These are phyloP conservation scores for Arenaria interpres DNA, from an alignment of 2,113 vertebrate genomes.

Conservation along the genomic window DNA sequence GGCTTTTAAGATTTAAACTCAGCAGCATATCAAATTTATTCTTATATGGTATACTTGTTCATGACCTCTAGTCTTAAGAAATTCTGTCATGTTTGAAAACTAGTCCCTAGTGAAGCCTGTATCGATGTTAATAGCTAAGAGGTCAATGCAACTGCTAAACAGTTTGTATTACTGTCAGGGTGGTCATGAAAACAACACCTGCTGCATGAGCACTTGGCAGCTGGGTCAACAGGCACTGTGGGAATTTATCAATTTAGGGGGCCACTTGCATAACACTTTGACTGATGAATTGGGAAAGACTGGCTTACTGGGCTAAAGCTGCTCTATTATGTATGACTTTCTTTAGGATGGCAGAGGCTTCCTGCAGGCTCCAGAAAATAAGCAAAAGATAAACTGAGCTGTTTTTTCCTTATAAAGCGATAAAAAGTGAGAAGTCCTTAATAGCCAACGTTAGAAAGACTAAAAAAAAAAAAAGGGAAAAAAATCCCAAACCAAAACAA, in stretches of 20 bases:
- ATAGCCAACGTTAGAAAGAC: slow-evolving; percentile 28
- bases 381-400: slow-evolving; percentile 62
- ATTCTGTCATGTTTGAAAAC: slow-evolving; percentile 83
- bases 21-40: slow-evolving; percentile 77
- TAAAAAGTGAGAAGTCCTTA: slow-evolving; percentile 47
- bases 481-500: slow-evolving; percentile 53
- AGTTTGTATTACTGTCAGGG: slow-evolving; percentile 98
- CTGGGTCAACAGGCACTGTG: slow-evolving; percentile 99
- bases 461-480: neutral
- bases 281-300: slow-evolving; percentile 82
- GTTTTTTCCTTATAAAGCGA: slow-evolving; percentile 64
- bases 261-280: slow-evolving; percentile 82
- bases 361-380: slow-evolving; percentile 63
- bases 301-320: slow-evolving; percentile 80
- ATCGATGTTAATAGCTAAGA: slow-evolving; percentile 90
- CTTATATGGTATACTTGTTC: slow-evolving; percentile 81
- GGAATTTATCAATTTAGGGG: slow-evolving; percentile 97
- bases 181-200: slow-evolving; percentile 99
- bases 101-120: slow-evolving; percentile 83
- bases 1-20: slow-evolving; percentile 73
- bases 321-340: slow-evolving; percentile 78
- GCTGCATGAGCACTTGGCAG: slow-evolving; percentile 94
- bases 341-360: slow-evolving; percentile 70
- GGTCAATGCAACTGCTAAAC: slow-evolving; percentile 97
- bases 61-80: slow-evolving; percentile 81